Conservation (phyloP, 2,797 vertebrate species). For the Cottoperca gobio region DNA sequence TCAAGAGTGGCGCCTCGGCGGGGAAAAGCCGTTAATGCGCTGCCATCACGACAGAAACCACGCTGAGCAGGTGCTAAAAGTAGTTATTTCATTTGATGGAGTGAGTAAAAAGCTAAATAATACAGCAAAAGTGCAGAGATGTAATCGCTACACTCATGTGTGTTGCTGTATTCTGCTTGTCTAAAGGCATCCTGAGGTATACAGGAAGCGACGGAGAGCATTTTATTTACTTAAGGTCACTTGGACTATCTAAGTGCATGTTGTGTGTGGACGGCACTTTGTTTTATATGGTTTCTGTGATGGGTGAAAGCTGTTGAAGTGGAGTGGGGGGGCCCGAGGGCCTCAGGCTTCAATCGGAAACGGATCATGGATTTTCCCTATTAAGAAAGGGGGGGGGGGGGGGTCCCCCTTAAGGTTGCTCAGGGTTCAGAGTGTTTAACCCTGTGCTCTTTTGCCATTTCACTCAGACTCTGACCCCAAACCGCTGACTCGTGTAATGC, state of each 20-base stretch:
- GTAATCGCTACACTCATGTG: not conserved
- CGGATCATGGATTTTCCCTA: constrained; percentile 71
- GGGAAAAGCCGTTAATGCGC: constrained; percentile 64
- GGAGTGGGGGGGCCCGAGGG: constrained; percentile 15
- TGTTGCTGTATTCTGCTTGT: not conserved
- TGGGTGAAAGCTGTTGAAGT: constrained; percentile 5
- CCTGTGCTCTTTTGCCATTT: constrained; percentile 61
- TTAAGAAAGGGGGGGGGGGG: constrained; percentile 61
- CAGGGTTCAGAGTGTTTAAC: constrained; percentile 83
- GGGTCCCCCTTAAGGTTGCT: constrained; percentile 42
- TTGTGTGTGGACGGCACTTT: constrained; percentile 2
- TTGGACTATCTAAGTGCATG: constrained; percentile 1
- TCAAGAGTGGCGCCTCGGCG: constrained; percentile 49
- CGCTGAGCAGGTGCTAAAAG: constrained; percentile 50
- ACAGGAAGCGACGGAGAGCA: not conserved
- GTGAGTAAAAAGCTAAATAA: constrained; percentile 46
- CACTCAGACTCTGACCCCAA: constrained; percentile 65
- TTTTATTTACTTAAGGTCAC: constrained; percentile 28
- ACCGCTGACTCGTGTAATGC: constrained; percentile 72
- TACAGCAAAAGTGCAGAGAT: constrained; percentile 8
- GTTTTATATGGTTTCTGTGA: constrained; percentile 13
- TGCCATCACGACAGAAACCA: constrained; percentile 57
- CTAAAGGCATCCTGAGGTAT: constrained; percentile 11
- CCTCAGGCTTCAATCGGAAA: constrained; percentile 55
- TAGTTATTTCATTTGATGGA: constrained; percentile 60